These are phyloP conservation scores for Papilio polyxenes DNA, from an alignment of 1,140 invertebrate genomes.

Conservation along the genomic window DNA sequence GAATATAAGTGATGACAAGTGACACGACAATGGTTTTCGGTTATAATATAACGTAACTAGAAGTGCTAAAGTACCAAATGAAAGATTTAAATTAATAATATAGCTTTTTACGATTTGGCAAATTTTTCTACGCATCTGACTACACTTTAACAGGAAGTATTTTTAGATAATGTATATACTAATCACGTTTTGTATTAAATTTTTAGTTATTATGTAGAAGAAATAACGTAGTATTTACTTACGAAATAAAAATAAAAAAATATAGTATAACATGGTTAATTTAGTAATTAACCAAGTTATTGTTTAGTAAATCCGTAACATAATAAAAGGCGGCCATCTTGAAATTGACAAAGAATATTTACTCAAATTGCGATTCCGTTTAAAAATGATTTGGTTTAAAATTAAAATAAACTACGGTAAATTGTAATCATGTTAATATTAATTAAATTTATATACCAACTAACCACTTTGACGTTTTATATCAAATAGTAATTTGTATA, in stretches of 20 bases:
- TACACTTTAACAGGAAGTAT: slow-evolving; percentile 20
- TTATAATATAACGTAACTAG: not conserved
- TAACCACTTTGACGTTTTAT: slow-evolving; percentile 39
- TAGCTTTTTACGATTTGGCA: slow-evolving; percentile 22
- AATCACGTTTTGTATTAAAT: slow-evolving; percentile 36
- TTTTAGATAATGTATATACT: slow-evolving; percentile 38
- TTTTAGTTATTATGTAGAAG: slow-evolving; percentile 1
- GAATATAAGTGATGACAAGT: too few species aligned
- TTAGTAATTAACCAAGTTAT: too few species aligned
- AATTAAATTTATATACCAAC: slow-evolving; percentile 39
- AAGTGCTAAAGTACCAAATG: not conserved
- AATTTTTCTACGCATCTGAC: slow-evolving; percentile 32
- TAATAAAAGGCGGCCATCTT: not conserved
- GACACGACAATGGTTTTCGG: too few species aligned
- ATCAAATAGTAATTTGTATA: slow-evolving; percentile 47
- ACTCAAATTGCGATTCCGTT: not conserved
- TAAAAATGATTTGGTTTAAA: not conserved
- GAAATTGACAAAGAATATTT: slow-evolving; percentile 7
- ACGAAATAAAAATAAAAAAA: not conserved
- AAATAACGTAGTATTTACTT: not conserved
- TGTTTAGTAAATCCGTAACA: not conserved
- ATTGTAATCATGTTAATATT: not conserved
- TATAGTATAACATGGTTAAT: not conserved
- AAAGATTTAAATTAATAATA: not conserved
- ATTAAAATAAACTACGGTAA: not conserved